phyloP scores from a whole-genome alignment of 2,113 vertebrate genomes.

The Butorides virescens region DNA sequence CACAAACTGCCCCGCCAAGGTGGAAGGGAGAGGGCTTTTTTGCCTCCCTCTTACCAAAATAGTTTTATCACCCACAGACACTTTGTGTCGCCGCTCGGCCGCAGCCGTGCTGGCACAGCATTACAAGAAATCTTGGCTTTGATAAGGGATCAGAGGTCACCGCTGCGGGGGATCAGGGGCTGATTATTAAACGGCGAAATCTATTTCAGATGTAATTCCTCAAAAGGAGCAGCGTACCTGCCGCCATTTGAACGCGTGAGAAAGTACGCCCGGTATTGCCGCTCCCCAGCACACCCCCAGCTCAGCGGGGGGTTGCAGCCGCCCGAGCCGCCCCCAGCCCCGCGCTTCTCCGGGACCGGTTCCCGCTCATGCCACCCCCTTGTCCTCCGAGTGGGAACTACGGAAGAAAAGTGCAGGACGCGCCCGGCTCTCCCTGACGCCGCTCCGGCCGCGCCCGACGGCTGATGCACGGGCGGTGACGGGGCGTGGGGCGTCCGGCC shows the following conservation, averaged over 20 bases:
- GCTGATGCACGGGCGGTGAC: fast-evolving
- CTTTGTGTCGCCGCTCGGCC: not conserved
- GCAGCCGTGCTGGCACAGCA: not conserved
- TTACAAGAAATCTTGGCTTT: not conserved
- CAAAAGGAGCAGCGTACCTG: not conserved
- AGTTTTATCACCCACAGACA: not conserved
- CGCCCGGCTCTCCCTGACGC: not conserved
- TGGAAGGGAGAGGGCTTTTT: not conserved
- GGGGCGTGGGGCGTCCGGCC: not conserved
- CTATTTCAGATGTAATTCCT: not conserved
- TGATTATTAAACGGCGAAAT: not conserved
- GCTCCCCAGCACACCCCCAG: not conserved
- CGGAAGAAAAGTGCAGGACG: not conserved
- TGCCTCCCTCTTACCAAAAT: not conserved
- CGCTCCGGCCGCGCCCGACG: fast-evolving
- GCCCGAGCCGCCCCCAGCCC: not conserved
- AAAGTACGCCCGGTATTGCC: fast-evolving
- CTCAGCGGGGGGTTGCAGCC: fast-evolving
- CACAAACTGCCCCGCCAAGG: not conserved
- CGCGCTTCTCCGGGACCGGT: not conserved
- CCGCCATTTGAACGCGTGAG: not conserved
- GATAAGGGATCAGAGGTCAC: not conserved
- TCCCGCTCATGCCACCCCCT: not conserved
- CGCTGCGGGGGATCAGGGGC: not conserved
- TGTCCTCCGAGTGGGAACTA: not conserved